A percentile compares a stretch with the other conserved stretches of the same genome.
Conservation (phyloP, 2,888 invertebrate genomes). For the Cantharis rustica region DNA sequence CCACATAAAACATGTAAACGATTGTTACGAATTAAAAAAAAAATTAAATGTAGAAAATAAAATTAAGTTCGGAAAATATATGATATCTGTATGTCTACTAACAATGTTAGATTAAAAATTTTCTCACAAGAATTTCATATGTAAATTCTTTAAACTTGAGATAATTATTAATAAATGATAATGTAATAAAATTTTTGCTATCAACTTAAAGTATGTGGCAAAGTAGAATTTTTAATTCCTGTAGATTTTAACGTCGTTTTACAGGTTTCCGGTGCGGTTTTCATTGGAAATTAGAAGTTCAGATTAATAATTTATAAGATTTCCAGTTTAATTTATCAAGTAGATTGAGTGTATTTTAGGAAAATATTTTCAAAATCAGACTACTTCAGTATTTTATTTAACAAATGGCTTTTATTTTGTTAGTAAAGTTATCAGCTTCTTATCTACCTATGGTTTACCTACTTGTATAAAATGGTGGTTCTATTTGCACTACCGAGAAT, state of each 20-base stretch:
- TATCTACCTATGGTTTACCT: slow-evolving; percentile 10
- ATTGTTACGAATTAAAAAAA: background rate
- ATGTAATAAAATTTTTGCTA: background rate
- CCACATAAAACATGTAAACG: background rate
- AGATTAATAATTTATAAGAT: background rate
- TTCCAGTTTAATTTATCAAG: background rate
- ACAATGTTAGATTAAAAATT: background rate
- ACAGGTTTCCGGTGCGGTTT: background rate
- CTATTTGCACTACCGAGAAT: background rate
- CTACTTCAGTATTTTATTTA: slow-evolving; percentile 29
- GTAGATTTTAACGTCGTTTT: background rate
- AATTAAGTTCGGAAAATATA: background rate
- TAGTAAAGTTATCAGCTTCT: slow-evolving; percentile 15
- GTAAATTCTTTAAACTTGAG: background rate
- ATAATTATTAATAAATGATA: background rate
- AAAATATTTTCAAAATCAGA: slow-evolving; percentile 2
- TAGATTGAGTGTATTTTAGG: background rate
- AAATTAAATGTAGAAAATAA: background rate
- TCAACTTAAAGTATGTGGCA: background rate
- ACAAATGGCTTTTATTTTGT: slow-evolving; percentile 29
- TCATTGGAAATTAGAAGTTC: background rate
- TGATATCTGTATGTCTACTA: background rate
- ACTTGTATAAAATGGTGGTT: slow-evolving; percentile 18
- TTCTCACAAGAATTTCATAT: background rate
- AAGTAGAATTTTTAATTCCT: background rate